Percentiles rank a stretch among this genome's conserved stretches.
phyloP scores from a whole-genome alignment of 2,113 vertebrate species.

The Limnothrissa miodon region DNA sequence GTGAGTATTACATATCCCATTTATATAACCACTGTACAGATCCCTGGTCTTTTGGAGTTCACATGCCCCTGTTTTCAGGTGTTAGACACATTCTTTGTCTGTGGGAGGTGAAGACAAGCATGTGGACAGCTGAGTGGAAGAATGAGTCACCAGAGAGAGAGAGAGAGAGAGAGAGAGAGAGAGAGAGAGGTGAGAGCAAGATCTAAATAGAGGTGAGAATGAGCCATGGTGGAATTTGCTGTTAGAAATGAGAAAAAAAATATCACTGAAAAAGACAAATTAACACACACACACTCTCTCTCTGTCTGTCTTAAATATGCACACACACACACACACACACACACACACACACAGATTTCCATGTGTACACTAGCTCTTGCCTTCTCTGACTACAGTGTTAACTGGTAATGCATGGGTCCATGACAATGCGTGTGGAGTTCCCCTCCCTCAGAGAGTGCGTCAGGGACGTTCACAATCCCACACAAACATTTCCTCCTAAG shows the following conservation, averaged over 20 bases:
- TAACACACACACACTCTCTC: slow-evolving; percentile 26
- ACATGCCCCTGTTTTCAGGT: slow-evolving; percentile 45
- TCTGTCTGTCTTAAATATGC: background rate
- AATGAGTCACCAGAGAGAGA: slow-evolving; percentile 34
- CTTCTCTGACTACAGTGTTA: too few species aligned
- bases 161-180: background rate
- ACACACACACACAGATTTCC: background rate
- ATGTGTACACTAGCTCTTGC: background rate
- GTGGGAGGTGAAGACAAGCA: slow-evolving; percentile 69
- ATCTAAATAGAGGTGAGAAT: slow-evolving; percentile 50
- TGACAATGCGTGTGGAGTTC: too few species aligned
- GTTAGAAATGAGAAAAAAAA: slow-evolving; percentile 24
- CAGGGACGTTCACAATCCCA: background rate
- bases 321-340: background rate
- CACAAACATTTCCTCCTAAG: background rate
- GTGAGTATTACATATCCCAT: slow-evolving; percentile 43
- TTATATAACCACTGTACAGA: slow-evolving; percentile 70
- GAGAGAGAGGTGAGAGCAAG: slow-evolving; percentile 2
- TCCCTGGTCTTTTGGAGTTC: slow-evolving; percentile 43
- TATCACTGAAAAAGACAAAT: background rate
- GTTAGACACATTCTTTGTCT: slow-evolving; percentile 58
- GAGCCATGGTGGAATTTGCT: slow-evolving; percentile 42
- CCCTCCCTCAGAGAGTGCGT: background rate
- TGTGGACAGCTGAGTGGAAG: slow-evolving; percentile 65
- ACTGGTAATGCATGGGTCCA: too few species aligned